Conservation (phyloP, 2,797 vertebrate genomes). For the Cossypha niveicapilla region DNA sequence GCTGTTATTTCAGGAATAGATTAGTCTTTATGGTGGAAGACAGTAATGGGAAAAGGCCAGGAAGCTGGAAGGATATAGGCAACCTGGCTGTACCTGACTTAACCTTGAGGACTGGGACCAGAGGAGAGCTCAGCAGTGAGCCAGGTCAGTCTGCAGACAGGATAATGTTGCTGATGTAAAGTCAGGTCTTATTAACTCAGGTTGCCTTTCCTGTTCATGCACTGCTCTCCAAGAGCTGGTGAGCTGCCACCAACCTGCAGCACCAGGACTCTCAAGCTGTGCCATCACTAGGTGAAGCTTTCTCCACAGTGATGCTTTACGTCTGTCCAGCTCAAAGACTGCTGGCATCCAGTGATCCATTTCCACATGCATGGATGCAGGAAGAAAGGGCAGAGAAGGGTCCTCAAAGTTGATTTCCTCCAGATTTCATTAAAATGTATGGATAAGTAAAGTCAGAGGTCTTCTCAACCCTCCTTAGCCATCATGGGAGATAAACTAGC, state of each 20-base stretch:
- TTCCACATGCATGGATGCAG: neutral
- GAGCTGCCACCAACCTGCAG: neutral
- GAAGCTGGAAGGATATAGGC: neutral
- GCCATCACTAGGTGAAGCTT: neutral
- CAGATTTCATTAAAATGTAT: neutral
- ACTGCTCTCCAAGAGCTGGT: neutral
- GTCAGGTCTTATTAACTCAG: neutral
- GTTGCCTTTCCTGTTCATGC: accelerated
- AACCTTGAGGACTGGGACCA: neutral
- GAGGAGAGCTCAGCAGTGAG: neutral
- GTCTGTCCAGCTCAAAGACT: neutral
- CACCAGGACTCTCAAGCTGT: neutral
- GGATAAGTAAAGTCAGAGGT: neutral
- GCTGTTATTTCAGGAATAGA: neutral
- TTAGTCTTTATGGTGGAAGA: neutral
- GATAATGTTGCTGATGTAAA: neutral
- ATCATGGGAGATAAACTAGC: neutral
- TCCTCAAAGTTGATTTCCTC: neutral
- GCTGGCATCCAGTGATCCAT: neutral
- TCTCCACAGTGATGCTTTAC: neutral
- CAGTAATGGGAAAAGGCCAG: neutral
- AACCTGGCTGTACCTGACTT: neutral
- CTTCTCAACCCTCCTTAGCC: neutral
- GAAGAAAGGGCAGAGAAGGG: neutral
- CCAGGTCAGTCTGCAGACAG: neutral